Conservation (phyloP, 37 sponge, comb jelly and placozoan genomes). For the Tethya wilhelma region DNA sequence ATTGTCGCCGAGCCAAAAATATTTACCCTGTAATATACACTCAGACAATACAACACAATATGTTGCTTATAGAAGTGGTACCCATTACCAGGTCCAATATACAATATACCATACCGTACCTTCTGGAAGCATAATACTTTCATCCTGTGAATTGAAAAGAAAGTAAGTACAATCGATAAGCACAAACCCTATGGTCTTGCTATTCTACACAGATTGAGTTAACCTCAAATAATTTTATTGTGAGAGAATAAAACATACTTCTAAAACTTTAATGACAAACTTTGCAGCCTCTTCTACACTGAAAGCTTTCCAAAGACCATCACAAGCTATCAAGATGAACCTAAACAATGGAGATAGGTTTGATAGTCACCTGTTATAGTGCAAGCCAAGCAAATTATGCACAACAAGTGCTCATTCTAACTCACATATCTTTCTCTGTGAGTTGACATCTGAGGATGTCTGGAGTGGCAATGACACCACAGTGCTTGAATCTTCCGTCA, state of each 20-base stretch:
- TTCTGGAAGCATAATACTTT: slow-evolving; percentile 32
- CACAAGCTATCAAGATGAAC: slow-evolving; percentile 85
- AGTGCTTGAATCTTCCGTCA: slow-evolving; percentile 87
- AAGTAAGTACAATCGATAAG: not conserved
- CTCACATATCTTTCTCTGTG: slow-evolving; percentile 74
- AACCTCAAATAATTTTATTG: not conserved
- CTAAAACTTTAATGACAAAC: slow-evolving; percentile 46
- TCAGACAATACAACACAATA: no score
- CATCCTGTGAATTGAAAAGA: slow-evolving; percentile 48
- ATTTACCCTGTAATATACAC: no score
- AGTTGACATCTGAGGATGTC: slow-evolving; percentile 65
- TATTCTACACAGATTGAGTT: not conserved
- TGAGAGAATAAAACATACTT: slow-evolving; percentile 46
- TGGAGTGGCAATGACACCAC: slow-evolving; percentile 76
- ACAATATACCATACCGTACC: no score
- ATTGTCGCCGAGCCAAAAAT: no score
- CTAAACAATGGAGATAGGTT: slow-evolving; percentile 10
- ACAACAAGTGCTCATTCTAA: not conserved
- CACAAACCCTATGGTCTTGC: not conserved
- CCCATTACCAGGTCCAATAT: no score
- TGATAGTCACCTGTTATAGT: not conserved
- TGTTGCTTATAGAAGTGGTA: no score
- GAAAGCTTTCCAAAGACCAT: slow-evolving; percentile 89
- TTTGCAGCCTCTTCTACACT: slow-evolving; percentile 63
- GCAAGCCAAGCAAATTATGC: not conserved